A percentile compares a stretch with the other conserved stretches of the same genome.
Conservation (phyloP, 1,140 invertebrate genomes). For the Lethocerus indicus region DNA sequence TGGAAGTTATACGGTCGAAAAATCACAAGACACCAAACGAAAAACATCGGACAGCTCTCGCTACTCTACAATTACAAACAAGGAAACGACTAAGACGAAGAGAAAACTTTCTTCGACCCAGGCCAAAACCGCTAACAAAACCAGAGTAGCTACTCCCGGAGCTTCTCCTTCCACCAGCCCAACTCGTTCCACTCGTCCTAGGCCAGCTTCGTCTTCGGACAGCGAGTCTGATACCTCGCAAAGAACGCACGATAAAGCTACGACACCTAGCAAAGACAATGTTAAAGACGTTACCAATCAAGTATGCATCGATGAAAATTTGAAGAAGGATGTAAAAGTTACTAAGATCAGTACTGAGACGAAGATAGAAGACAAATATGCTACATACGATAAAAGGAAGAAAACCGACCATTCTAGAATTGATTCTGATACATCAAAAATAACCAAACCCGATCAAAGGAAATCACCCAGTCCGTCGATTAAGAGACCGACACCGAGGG, state of each 20-base stretch:
- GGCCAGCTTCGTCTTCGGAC: slow-evolving; percentile 10
- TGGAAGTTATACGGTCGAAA: slow-evolving; percentile 18
- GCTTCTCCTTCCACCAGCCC: slow-evolving; percentile 18
- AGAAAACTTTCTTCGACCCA: slow-evolving; percentile 20
- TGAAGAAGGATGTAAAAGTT: background rate
- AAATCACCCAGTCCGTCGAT: background rate
- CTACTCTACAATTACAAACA: background rate
- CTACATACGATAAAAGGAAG: slow-evolving; percentile 8
- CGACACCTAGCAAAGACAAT: slow-evolving; percentile 8
- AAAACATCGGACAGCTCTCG: slow-evolving; percentile 14
- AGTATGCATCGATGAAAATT: slow-evolving; percentile 3
- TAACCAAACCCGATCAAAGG: slow-evolving; percentile 6
- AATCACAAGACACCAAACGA: slow-evolving; percentile 11
- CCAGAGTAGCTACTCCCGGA: slow-evolving; percentile 19
- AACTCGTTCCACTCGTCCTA: slow-evolving; percentile 7
- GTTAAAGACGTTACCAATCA: background rate
- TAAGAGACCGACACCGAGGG: slow-evolving; percentile 10
- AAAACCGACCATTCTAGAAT: too few species aligned
- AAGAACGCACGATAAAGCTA: slow-evolving; percentile 16
- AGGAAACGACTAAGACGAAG: slow-evolving; percentile 14
- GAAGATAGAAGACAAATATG: slow-evolving; percentile 1
- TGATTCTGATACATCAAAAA: too few species aligned
- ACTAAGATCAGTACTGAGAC: background rate
- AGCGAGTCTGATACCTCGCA: slow-evolving; percentile 18
- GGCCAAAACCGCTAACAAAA: slow-evolving; percentile 18